These are phyloP conservation scores for Girardinichthys multiradiatus DNA, from an alignment of 2,113 vertebrate genomes.

Conservation along the genomic window DNA sequence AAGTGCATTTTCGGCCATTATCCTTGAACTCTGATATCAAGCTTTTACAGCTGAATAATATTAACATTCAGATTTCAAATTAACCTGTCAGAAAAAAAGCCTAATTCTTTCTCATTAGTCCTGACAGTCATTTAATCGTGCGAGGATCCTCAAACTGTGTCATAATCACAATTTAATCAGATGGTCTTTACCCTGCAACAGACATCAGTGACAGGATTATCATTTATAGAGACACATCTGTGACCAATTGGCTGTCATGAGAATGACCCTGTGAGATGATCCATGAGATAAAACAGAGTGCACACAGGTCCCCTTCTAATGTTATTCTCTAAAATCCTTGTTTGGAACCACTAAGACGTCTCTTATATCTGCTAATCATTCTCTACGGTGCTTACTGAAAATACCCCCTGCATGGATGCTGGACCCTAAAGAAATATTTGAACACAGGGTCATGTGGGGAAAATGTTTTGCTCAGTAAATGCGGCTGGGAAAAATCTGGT, in stretches of 20 bases:
- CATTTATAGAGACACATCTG: constrained; percentile 70
- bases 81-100: constrained; percentile 1
- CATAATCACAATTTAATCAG: constrained; percentile 65
- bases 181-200: constrained; percentile 51
- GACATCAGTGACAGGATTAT: constrained; percentile 70
- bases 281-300: constrained; percentile 61
- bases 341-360: constrained; percentile 50
- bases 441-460: constrained; percentile 34
- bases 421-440: constrained; percentile 12
- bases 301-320: constrained; percentile 48
- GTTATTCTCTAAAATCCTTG: constrained; percentile 63
- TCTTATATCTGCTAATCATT: constrained; percentile 68
- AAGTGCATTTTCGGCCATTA: neutral
- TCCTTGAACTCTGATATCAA: constrained; percentile 3
- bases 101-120: constrained; percentile 48
- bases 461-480: constrained; percentile 9
- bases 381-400: constrained; percentile 70
- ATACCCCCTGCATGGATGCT: constrained; percentile 32
- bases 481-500: neutral
- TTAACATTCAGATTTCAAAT: constrained; percentile 26
- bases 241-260: constrained; percentile 65
- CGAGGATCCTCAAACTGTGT: constrained; percentile 25
- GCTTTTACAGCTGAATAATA: constrained; percentile 32
- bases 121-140: constrained; percentile 66
- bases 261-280: constrained; percentile 64